These are phyloP conservation scores for Suillia variegata DNA, from an alignment of 2,888 invertebrate species.

Conservation along the genomic window DNA sequence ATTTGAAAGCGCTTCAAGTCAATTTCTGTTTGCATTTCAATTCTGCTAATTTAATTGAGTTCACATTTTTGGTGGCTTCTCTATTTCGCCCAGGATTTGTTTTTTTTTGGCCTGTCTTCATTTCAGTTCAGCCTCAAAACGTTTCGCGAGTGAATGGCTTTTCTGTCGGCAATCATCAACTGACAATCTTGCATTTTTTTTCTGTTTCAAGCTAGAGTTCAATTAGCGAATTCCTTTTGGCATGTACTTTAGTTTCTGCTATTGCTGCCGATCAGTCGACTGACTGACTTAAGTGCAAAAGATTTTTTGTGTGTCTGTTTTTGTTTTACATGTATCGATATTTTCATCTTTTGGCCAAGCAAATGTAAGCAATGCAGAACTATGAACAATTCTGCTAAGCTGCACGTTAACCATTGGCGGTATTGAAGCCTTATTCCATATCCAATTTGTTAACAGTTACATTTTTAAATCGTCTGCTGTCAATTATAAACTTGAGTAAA, in stretches of 20 bases:
- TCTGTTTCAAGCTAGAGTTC: neutral
- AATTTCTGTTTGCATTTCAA: slow-evolving; percentile 21
- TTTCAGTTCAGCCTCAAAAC: neutral
- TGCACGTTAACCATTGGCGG: too few species aligned
- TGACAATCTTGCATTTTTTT: slow-evolving; percentile 3
- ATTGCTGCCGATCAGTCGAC: neutral
- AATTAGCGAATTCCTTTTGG: slow-evolving; percentile 2
- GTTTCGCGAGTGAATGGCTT: neutral
- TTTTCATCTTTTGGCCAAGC: too few species aligned
- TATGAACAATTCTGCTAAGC: too few species aligned
- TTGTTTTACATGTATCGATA: too few species aligned
- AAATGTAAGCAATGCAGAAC: too few species aligned
- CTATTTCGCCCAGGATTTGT: slow-evolving; percentile 3
- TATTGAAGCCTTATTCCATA: too few species aligned
- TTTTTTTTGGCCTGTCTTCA: neutral
- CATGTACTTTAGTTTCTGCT: neutral
- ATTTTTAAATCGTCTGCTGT: too few species aligned
- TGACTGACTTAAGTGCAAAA: too few species aligned
- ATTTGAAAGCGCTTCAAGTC: slow-evolving; percentile 7
- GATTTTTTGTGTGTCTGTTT: too few species aligned
- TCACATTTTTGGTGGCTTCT: slow-evolving; percentile 28
- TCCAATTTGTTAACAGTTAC: too few species aligned
- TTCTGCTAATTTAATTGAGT: slow-evolving; percentile 31
- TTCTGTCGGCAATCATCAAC: neutral
- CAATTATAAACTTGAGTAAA: too few species aligned